These are phyloP conservation scores for Sycophaga agraensis DNA, from an alignment of 1,140 invertebrate genomes.

Conservation along the genomic window DNA sequence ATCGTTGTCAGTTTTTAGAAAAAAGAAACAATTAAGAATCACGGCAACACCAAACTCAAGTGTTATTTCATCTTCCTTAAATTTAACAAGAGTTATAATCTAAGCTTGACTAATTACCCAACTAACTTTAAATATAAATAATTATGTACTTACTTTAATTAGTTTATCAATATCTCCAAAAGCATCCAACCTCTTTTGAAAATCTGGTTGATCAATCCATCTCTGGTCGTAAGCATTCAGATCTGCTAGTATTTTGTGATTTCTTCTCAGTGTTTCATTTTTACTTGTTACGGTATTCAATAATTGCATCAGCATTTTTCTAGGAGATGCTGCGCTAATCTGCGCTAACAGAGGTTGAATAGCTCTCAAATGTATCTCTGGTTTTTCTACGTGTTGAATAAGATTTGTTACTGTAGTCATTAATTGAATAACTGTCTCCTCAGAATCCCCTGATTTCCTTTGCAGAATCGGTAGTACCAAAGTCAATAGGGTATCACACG, in stretches of 20 bases:
- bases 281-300: conserved; percentile 59
- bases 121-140: background rate
- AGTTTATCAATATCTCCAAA: conserved; percentile 68
- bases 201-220: conserved; percentile 92
- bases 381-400: conserved; percentile 66
- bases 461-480: conserved; percentile 75
- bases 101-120: no score
- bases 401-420: conserved; percentile 76
- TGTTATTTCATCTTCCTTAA: conserved; percentile 54
- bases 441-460: conserved; percentile 62
- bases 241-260: conserved; percentile 60
- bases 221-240: conserved; percentile 85
- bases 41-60: conserved; percentile 71
- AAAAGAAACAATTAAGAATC: conserved; percentile 81
- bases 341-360: conserved; percentile 68
- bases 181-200: conserved; percentile 73
- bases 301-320: conserved; percentile 67
- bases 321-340: conserved; percentile 60
- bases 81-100: background rate
- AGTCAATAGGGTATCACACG: conserved; percentile 68
- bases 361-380: conserved; percentile 66
- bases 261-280: conserved; percentile 44
- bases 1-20: conserved; percentile 76
- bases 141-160: conserved; percentile 46
- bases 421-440: conserved; percentile 65